phyloP scores from a whole-genome alignment of 2,797 vertebrate species.

The Hippoglossus hippoglossus region DNA sequence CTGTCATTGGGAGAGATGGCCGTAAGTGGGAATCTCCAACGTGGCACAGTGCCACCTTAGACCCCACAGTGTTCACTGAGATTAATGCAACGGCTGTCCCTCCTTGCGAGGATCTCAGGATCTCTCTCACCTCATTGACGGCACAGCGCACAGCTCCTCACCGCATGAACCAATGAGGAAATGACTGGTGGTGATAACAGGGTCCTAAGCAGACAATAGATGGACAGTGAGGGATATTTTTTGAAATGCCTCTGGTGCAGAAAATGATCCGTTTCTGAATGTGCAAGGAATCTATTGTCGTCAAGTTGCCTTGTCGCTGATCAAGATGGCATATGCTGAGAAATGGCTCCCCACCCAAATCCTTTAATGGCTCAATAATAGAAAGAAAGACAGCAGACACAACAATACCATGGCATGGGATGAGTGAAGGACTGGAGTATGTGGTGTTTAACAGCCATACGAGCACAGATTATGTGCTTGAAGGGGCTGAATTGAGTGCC shows the following conservation, averaged over 20 bases:
- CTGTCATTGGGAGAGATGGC: conserved; percentile 77
- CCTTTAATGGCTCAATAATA: conserved; percentile 75
- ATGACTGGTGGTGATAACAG: background rate
- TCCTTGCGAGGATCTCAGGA: conserved; percentile 43
- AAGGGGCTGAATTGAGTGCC: conserved; percentile 83
- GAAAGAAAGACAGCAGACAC: conserved; percentile 66
- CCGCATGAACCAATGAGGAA: conserved; percentile 14
- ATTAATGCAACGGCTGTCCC: conserved; percentile 61
- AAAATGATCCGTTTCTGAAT: conserved; percentile 44
- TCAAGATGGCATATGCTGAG: conserved; percentile 76
- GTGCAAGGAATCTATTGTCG: conserved; percentile 50
- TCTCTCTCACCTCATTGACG: conserved; percentile 32
- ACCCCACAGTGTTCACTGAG: conserved; percentile 65
- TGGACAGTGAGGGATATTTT: conserved; percentile 1
- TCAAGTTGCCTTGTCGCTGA: conserved; percentile 65
- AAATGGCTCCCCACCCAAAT: conserved; percentile 69
- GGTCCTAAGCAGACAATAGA: conserved; percentile 12
- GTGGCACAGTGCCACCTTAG: conserved; percentile 68
- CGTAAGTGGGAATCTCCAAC: conserved; percentile 63
- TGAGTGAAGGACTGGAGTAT: conserved; percentile 73
- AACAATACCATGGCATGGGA: conserved; percentile 77
- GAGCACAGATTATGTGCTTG: conserved; percentile 87
- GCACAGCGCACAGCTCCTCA: conserved; percentile 13
- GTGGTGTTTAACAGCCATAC: conserved; percentile 85
- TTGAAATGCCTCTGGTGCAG: background rate